Conservation (phyloP, 2,113 vertebrate species). For the Bagarius yarrelli region DNA sequence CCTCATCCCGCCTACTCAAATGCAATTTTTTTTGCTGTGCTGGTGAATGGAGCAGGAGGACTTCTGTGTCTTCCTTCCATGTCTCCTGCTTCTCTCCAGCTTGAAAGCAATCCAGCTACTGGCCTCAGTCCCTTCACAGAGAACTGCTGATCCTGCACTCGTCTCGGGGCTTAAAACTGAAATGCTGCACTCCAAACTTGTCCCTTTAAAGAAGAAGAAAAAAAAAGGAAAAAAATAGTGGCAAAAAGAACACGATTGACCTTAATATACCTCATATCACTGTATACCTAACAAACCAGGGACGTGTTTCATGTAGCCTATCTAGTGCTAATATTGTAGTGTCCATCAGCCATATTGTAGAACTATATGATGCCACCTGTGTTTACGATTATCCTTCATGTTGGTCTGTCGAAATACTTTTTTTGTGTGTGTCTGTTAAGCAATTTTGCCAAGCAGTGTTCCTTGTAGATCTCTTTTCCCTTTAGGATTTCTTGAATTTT, state of each 20-base stretch:
- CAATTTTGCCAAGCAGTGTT: constrained; percentile 77
- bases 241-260: constrained; percentile 68
- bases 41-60: constrained; percentile 29
- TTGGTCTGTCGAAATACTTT: constrained; percentile 67
- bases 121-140: constrained; percentile 9
- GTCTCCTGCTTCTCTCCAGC: constrained; percentile 19
- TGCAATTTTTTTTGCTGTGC: constrained; percentile 43
- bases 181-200: constrained; percentile 67
- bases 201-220: constrained; percentile 66
- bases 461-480: constrained; percentile 69
- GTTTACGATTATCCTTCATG: constrained; percentile 73
- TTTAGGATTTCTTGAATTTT: constrained; percentile 64
- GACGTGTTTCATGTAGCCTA: constrained; percentile 79
- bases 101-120: constrained; percentile 2
- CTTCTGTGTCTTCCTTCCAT: constrained; percentile 44
- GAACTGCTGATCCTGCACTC: constrained; percentile 18
- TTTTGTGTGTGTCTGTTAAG: constrained; percentile 63
- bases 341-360: constrained; percentile 74
- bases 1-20: neutral
- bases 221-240: constrained; percentile 44
- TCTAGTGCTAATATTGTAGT: constrained; percentile 78
- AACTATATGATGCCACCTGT: constrained; percentile 72
- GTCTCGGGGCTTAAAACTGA: constrained; percentile 63
- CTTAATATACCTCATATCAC: constrained; percentile 82
- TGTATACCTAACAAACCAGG: constrained; percentile 64